These are phyloP conservation scores for Drosophila bunnanda DNA, from an alignment of 2,888 invertebrate species.

Conservation along the genomic window DNA sequence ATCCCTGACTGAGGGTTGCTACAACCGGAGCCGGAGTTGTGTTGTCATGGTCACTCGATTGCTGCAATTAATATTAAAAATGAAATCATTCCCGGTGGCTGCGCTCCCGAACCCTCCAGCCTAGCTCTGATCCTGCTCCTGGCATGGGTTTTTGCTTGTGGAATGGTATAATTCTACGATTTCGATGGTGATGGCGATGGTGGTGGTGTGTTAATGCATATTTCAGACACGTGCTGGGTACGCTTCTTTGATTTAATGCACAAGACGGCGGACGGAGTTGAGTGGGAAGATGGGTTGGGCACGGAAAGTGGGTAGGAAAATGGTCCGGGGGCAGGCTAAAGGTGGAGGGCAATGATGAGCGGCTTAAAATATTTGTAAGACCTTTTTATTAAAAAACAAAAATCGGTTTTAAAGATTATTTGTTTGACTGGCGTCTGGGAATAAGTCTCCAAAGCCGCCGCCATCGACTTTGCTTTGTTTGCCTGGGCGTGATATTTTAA, in stretches of 20 bases:
- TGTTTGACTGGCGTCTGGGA: constrained; percentile 41
- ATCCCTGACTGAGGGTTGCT: constrained; percentile 58
- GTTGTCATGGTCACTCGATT: constrained; percentile 77
- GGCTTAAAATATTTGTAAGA: constrained; percentile 79
- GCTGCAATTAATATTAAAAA: constrained; percentile 79
- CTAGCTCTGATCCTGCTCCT: constrained; percentile 37
- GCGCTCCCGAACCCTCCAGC: constrained; percentile 10
- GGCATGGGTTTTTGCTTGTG: constrained; percentile 40
- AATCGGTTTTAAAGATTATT: constrained; percentile 68
- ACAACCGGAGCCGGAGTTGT: constrained; percentile 3
- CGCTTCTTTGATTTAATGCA: constrained; percentile 77
- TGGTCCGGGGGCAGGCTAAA: constrained; percentile 17
- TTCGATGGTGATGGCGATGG: constrained; percentile 44
- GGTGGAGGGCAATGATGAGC: constrained; percentile 73
- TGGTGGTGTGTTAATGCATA: constrained; percentile 78
- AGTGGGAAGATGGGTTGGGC: constrained; percentile 7
- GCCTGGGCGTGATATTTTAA: constrained; percentile 79
- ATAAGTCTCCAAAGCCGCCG: not conserved
- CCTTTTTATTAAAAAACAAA: constrained; percentile 76
- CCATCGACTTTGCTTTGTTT: constrained; percentile 43
- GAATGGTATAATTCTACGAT: constrained; percentile 35
- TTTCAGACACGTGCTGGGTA: constrained; percentile 78
- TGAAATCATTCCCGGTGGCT: constrained; percentile 63
- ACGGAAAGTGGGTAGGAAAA: not conserved
- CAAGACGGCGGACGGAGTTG: constrained; percentile 54